phyloP scores from a whole-genome alignment of 2,797 vertebrate species.

The Otolemur crassicaudatus region DNA sequence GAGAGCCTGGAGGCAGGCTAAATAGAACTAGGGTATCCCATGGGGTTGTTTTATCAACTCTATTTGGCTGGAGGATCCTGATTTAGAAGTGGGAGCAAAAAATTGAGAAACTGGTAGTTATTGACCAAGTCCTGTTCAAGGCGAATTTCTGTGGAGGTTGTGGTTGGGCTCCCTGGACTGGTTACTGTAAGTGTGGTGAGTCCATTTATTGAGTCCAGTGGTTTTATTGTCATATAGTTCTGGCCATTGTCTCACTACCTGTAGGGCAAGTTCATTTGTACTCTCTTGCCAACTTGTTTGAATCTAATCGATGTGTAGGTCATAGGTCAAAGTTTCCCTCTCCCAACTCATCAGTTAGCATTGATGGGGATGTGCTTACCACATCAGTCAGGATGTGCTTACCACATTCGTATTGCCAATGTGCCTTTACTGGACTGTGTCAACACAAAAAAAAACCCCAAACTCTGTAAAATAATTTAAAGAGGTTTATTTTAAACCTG shows the following conservation, averaged over 20 bases:
- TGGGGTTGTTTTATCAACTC: neutral
- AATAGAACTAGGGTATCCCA: neutral
- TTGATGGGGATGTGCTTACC: neutral
- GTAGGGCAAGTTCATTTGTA: neutral
- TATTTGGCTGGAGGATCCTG: neutral
- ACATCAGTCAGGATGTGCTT: neutral
- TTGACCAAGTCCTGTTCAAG: neutral
- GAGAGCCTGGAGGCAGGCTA: neutral
- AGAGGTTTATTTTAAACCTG: too few species aligned
- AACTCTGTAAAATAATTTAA: too few species aligned
- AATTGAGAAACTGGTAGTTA: neutral
- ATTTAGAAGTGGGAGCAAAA: neutral
- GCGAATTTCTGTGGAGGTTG: neutral
- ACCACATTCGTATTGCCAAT: too few species aligned
- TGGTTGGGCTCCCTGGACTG: neutral
- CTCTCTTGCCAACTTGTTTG: neutral
- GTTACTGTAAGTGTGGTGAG: neutral
- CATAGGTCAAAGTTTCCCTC: neutral
- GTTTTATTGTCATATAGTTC: neutral
- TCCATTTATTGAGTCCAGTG: neutral
- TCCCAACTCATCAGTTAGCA: neutral
- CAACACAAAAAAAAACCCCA: too few species aligned
- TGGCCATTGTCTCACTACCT: neutral
- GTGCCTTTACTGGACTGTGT: neutral
- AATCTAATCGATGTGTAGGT: neutral